phyloP scores from a whole-genome alignment of 2,113 vertebrate species.

The Prionailurus bengalensis region DNA sequence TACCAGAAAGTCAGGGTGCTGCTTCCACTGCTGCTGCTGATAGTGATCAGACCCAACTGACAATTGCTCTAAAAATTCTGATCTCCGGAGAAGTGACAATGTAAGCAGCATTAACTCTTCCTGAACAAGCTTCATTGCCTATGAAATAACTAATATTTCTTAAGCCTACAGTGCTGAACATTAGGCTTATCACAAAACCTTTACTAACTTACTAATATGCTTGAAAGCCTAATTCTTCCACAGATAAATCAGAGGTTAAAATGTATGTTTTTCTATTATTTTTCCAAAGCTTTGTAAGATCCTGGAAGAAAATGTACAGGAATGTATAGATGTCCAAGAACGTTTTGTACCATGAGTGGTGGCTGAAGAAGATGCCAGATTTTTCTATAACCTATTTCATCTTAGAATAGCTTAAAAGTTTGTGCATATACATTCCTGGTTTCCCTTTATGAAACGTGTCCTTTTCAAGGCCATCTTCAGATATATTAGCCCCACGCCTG shows the following conservation, averaged over 20 bases:
- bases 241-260: conserved; percentile 37
- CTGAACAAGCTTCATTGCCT: background rate
- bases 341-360: background rate
- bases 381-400: conserved; percentile 34
- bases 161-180: background rate
- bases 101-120: background rate
- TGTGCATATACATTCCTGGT: background rate
- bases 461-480: conserved; percentile 15
- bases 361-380: conserved; percentile 41
- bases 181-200: conserved; percentile 47
- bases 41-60: background rate
- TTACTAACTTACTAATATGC: conserved; percentile 19
- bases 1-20: background rate
- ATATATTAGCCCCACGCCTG: background rate
- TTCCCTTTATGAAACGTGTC: background rate
- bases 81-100: background rate
- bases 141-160: conserved; percentile 21
- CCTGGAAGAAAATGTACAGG: conserved; percentile 1
- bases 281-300: conserved; percentile 8
- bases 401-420: conserved; percentile 16
- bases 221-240: conserved; percentile 22
- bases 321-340: background rate
- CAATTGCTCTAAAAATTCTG: background rate
- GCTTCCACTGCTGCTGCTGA: background rate
- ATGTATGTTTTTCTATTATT: conserved; percentile 3